Evolutionary conservation across 2,113 vertebrate genomes (phyloP), one percentile per base, ranked within the genome.

Genomic region (Ophiodon elongatus): DNA sequence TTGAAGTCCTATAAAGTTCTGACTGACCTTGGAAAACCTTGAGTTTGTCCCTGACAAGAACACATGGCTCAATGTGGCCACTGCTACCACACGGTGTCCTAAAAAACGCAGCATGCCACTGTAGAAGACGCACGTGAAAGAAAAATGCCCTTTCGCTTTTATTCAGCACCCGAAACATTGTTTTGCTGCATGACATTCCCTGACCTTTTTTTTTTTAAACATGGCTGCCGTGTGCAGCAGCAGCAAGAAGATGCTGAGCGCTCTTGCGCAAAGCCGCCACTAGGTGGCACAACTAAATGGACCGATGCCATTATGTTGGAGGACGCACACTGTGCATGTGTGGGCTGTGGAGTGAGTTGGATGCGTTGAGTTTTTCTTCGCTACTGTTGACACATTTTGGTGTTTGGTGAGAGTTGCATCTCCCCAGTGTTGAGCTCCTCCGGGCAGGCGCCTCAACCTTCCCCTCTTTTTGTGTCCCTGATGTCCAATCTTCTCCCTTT

Each of bases 271-370:
- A 35, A 76, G 17, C 19, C 17, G 41, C 89, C 93, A 90, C 62
- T 83, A 91, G 93, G 75, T 66, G 93, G 88, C 88, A 76, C 56
- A 59, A 4, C 10, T 64, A n/a, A 59, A 56, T 65, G 23, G 56
- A 2, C 25, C 29, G 31, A 23, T 41, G 25, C 23, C 62, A 65
- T 35, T 37, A 7, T 10, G 27, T 50, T 10, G 31, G 8, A 60
- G 41, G 33, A 60, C 35, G 71, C 29, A 11, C 29, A 21, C 8
- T 37, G 43, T 63, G n/a, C 11, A 4, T 60, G 52, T 56, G 52
- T 56, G 31, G 1, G 17, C n/a, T 56, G 35, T 70, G 37, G 23
- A 9, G 23, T 43, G 2, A 25, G 35, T 33, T 8, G 37, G 19
- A 11, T 6, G 9, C 8, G 23, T 31, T 33, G 29, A 60, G 29